A percentile compares a stretch with the other conserved stretches of the same genome.
phyloP scores from a whole-genome alignment of 2,888 invertebrate species.

The Idaea straminata region DNA sequence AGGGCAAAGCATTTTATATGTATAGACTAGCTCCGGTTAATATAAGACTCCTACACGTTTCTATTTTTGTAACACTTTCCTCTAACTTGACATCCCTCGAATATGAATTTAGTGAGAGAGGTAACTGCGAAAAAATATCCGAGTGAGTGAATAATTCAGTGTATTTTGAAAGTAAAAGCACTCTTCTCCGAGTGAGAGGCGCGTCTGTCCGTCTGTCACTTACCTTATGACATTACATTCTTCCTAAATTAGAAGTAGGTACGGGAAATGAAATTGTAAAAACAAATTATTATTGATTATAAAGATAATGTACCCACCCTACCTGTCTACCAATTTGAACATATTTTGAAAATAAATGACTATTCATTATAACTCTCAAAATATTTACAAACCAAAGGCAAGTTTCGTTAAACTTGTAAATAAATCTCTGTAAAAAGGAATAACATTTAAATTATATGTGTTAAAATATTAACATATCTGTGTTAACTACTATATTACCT shows the following conservation, averaged over 20 bases:
- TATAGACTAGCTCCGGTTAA: not conserved
- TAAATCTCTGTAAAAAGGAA: too few relatives aligned
- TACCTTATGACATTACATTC: conserved; percentile 54
- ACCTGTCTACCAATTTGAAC: too few relatives aligned
- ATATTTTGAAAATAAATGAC: too few relatives aligned
- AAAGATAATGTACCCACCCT: too few relatives aligned
- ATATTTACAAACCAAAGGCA: too few relatives aligned
- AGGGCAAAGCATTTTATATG: too few relatives aligned
- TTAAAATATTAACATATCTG: too few relatives aligned
- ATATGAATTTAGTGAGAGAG: conserved; percentile 43
- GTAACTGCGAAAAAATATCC: conserved; percentile 43
- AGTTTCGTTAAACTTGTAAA: too few relatives aligned
- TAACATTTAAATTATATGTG: too few relatives aligned
- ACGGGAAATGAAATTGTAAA: not conserved
- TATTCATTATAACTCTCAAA: too few relatives aligned
- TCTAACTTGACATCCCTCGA: conserved; percentile 24
- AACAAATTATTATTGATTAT: not conserved
- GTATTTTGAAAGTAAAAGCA: conserved; percentile 64
- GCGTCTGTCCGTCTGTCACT: conserved; percentile 67
- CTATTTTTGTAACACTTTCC: conserved; percentile 2
- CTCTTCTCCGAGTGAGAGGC: conserved; percentile 41
- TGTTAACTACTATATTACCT: too few relatives aligned
- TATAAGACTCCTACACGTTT: not conserved
- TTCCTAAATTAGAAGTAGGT: conserved; percentile 33
- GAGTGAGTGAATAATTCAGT: conserved; percentile 58